Base-by-base conservation (phyloP, 2,888 invertebrate species). In the Strigamia transsilvanica region DNA sequence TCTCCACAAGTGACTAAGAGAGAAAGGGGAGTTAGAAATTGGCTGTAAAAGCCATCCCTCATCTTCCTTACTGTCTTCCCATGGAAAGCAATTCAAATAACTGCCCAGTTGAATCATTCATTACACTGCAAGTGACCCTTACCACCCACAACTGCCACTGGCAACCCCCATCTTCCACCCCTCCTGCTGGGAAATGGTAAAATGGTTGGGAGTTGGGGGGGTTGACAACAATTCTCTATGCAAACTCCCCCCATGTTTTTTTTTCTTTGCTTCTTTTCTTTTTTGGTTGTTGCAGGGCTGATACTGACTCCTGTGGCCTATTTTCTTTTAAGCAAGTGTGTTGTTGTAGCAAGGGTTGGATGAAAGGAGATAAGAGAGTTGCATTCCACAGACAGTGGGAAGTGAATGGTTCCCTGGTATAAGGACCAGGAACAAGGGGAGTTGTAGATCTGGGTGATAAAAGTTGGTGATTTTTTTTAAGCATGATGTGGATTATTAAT, bases 111-210 rank as follows among this genome's bases (percentile, higher is more conserved):
- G 73, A 73, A 73, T 73, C 73, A 73, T 73, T 73, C 73, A 73
- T 73, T 73, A 73, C 32, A 27, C 73, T 73, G 27, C 73, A 73
- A 73, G 73, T 73, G 73, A 73, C 73, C 73, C 73, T 32, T 12
- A 73, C 73, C 73, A 73, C 73, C 73, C 73, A 73, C 73, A 73
- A 73, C 73, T 73, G 32, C 73, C 73, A 73, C 73, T 73, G 73
- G 73, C 73, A 18, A 73, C 73, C 73, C 73, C 73, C 73, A 73
- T 32, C 27, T 73, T 15, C 73, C 73, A 73, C 27, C 32, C 32
- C 27, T 12, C 73, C 56, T 10, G 9, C 73, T 12, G 73, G 12
- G 27, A 73, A 61, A 32, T 73, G 73, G 3, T 32, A 12, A 32
- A 73, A 9, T 73, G n/a, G 66, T 66, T 66, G 66, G 66, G 66